A percentile compares a stretch with the other conserved stretches of the same genome.
Evolutionary conservation across 1,140 invertebrate genomes (phyloP).

Genomic region (Dendroctonus ponderosae): DNA sequence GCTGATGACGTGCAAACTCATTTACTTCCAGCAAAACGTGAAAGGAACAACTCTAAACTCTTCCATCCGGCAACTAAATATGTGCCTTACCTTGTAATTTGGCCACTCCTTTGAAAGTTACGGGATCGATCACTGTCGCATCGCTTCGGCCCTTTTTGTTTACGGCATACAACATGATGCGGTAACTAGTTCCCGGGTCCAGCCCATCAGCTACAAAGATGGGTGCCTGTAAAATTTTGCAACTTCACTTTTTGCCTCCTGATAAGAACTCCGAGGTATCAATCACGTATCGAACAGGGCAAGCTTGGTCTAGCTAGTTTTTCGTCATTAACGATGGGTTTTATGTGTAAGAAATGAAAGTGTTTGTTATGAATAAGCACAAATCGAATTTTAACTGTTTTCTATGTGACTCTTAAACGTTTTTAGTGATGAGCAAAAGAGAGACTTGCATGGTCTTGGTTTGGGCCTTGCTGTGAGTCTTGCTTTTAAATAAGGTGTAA

Average conservation of each 20-base stretch:
- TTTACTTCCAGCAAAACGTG: no score
- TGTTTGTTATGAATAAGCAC: neutral
- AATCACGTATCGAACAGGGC: neutral
- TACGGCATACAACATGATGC: slow-evolving; percentile 74
- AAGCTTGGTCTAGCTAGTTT: no score
- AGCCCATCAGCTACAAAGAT: slow-evolving; percentile 73
- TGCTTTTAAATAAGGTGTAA: no score
- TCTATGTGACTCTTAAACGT: no score
- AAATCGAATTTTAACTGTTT: no score
- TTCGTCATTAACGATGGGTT: no score
- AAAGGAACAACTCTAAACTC: no score
- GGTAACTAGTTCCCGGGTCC: slow-evolving; percentile 74
- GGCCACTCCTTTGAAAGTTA: slow-evolving; percentile 77
- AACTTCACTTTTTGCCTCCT: slow-evolving; percentile 22
- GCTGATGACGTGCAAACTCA: no score
- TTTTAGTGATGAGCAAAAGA: no score
- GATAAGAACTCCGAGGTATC: neutral
- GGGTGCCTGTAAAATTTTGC: slow-evolving; percentile 51
- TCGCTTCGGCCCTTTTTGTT: slow-evolving; percentile 85
- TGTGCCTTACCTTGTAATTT: slow-evolving; percentile 61
- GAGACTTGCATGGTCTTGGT: no score
- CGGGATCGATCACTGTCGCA: slow-evolving; percentile 73
- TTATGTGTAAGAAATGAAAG: neutral
- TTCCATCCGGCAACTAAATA: neutral
- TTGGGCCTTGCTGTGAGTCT: no score